These are phyloP conservation scores for Drosophila erecta DNA, from an alignment of 1,140 invertebrate species.

Conservation along the genomic window DNA sequence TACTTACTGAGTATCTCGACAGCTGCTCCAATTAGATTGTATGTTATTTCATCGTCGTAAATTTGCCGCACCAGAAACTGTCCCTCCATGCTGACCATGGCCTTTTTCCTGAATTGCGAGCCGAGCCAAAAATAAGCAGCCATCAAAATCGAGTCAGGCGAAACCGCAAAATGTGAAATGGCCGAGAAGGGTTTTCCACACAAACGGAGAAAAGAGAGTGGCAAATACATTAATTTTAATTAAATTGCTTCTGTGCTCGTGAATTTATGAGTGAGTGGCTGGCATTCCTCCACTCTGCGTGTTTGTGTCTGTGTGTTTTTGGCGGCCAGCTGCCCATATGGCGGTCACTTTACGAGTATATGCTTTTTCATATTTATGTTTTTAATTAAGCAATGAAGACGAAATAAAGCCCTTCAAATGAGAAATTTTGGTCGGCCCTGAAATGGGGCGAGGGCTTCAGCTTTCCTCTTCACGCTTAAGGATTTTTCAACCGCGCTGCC, in stretches of 20 bases:
- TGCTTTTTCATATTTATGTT: constrained; percentile 54
- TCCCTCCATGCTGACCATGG: constrained; percentile 96
- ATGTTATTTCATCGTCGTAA: constrained; percentile 97
- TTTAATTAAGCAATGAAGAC: constrained; percentile 62
- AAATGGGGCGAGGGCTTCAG: constrained; percentile 4
- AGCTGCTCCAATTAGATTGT: constrained; percentile 95
- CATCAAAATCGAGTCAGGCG: constrained; percentile 55
- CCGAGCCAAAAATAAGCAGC: constrained; percentile 42
- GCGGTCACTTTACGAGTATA: constrained; percentile 36
- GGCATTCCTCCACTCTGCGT: constrained; percentile 29
- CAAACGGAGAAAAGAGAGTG: constrained; percentile 19
- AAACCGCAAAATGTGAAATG: constrained; percentile 43
- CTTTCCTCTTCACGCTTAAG: no score
- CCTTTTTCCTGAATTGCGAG: constrained; percentile 90
- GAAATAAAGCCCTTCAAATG: constrained; percentile 43
- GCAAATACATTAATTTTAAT: constrained; percentile 82
- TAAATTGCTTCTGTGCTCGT: constrained; percentile 72
- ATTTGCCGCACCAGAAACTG: constrained; percentile 97
- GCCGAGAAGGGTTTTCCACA: constrained; percentile 28
- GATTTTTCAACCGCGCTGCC: constrained; percentile 6
- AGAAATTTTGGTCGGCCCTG: constrained; percentile 18
- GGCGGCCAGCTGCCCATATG: constrained; percentile 44
- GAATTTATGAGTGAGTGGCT: constrained; percentile 58
- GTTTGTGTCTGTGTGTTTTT: constrained; percentile 1
- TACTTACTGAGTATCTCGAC: constrained; percentile 95